A percentile compares a stretch with the other conserved stretches of the same genome.
phyloP scores from a whole-genome alignment of 2,797 vertebrate genomes.

The Sebastes steindachneri region DNA sequence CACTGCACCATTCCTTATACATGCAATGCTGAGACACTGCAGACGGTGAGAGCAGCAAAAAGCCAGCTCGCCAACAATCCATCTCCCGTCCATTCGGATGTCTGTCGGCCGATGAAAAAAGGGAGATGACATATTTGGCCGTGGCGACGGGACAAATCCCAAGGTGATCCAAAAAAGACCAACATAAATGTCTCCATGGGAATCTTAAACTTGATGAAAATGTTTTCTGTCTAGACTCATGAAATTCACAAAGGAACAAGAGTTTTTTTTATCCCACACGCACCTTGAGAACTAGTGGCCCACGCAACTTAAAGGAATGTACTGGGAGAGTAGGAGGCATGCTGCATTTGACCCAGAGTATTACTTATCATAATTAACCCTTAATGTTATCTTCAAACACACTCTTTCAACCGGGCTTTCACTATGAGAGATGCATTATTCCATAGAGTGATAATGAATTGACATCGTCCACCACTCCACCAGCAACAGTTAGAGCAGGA shows the following conservation, averaged over 20 bases:
- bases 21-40: constrained; percentile 19
- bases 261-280: background rate
- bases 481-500: constrained; percentile 7
- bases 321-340: background rate
- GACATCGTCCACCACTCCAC: background rate
- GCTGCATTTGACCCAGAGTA: background rate
- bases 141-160: constrained; percentile 19
- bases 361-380: constrained; percentile 4
- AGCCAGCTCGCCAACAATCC: constrained; percentile 30
- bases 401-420: background rate
- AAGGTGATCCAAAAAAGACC: constrained; percentile 35
- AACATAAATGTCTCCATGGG: constrained; percentile 43
- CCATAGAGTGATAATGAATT: constrained; percentile 5
- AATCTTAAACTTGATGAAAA: constrained; percentile 49
- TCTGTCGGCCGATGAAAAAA: constrained; percentile 21
- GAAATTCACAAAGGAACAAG: constrained; percentile 15
- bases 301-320: constrained; percentile 33
- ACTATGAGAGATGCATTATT: background rate
- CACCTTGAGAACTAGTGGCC: constrained; percentile 12
- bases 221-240: constrained; percentile 47
- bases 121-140: constrained; percentile 56
- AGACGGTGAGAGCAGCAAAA: constrained; percentile 28
- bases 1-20: constrained; percentile 16
- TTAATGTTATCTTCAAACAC: background rate
- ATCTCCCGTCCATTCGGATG: constrained; percentile 21